phyloP scores from a whole-genome alignment of 2,113 vertebrate genomes.

The Micromys minutus region DNA sequence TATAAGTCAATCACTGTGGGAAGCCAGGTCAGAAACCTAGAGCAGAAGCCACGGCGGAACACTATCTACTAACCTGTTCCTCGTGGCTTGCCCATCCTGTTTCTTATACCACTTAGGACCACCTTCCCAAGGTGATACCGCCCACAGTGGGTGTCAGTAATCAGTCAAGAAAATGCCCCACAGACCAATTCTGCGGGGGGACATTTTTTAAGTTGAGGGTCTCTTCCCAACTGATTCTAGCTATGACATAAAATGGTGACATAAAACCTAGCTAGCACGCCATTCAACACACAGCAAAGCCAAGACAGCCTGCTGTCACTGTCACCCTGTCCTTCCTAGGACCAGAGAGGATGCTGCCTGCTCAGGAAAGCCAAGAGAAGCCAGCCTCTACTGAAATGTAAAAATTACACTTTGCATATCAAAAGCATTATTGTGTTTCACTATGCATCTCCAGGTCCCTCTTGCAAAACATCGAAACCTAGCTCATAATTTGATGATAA shows the following conservation, averaged over 20 bases:
- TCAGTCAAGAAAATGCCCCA: not conserved
- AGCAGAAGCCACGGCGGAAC: not conserved
- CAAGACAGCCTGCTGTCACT: not conserved
- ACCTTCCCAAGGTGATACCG: not conserved
- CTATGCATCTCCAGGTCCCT: conserved; percentile 19
- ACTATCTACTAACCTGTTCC: not conserved
- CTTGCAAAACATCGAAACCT: conserved; percentile 29
- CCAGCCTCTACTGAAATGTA: not conserved
- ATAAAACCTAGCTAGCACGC: not conserved
- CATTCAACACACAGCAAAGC: too few species aligned
- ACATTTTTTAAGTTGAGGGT: not conserved
- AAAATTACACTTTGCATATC: not conserved
- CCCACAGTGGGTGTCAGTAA: not conserved
- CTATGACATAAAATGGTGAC: too few species aligned
- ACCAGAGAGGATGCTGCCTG: not conserved
- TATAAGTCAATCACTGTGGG: not conserved
- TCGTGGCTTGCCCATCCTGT: not conserved
- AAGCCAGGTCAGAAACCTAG: not conserved
- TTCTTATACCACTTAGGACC: not conserved
- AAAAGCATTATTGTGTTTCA: not conserved
- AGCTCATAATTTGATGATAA: conserved; percentile 60
- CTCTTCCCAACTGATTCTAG: not conserved
- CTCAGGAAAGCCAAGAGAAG: not conserved
- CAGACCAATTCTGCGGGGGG: not conserved
- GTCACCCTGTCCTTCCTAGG: not conserved